Base-by-base conservation (phyloP, 2,888 invertebrate species). In the Campoplex nolae region DNA sequence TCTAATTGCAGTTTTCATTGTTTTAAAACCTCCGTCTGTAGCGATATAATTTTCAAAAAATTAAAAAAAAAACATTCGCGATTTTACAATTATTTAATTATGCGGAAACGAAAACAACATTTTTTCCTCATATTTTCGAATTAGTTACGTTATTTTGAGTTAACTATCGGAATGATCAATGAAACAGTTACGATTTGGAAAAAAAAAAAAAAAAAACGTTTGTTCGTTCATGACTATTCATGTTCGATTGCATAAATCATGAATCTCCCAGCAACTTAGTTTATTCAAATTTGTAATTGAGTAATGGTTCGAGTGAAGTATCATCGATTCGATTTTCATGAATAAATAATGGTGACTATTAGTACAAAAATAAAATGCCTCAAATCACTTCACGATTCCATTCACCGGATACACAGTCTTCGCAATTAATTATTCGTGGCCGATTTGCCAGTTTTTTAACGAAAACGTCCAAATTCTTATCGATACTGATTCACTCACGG, bases 1-100 rank as follows among this genome's bases (percentile, higher is more conserved):
- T 62, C 38, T 42, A 71, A 71, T 71, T 23, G 58, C 35, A 42
- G 51, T 65, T 80, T 62, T 11, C 28, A 73, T 65, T 51, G 18
- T 77, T 79, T 13, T 18, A 28, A 54, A 54, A 7, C 18, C 28
- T 62, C 56, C n/a, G 18, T 51, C 18, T 18, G 54, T 70, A 18
- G 45, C 32, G 35, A 56, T 8, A 18, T 38, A 58, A 67, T 28
- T 48, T n/a, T 45, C 23, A 23, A 23, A 23, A 23, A 23, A 23
- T 23, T 0, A 23, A 51, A 54, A 78, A 35, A 35, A 28, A 28
- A 0, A 68, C 16, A 13, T 38, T n/a, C 23, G 16, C 42, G 68
- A 32, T 75, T 75, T 62, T 16, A 18, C 45, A 16, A 42, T n/a
- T 68, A n/a, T 68, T 68, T 42, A n/a, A 16, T 32, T 32, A 16